phyloP scores from a whole-genome alignment of 1,140 invertebrate genomes.

The Campoletis sonorensis region DNA sequence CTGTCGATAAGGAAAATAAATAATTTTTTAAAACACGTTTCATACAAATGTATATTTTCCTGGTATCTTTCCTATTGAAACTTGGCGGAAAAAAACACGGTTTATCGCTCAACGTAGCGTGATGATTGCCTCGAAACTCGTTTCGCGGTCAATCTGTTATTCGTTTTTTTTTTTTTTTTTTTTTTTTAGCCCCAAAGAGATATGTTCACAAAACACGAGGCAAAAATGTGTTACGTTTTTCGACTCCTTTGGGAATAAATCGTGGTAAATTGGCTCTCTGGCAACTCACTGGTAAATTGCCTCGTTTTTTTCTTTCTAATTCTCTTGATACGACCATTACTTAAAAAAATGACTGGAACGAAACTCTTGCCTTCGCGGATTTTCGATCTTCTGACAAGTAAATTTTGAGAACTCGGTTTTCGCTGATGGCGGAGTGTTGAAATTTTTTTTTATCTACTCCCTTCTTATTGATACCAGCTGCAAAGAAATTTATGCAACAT shows the following conservation, averaged over 20 bases:
- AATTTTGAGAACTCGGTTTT: too few species aligned
- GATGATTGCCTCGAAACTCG: constrained; percentile 3
- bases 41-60: not conserved
- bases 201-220: not conserved
- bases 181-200: constrained; percentile 5
- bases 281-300: constrained; percentile 12
- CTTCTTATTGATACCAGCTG: not conserved
- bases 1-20: too few species aligned
- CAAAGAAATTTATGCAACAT: constrained; percentile 29
- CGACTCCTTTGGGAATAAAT: not conserved
- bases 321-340: too few species aligned
- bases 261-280: too few species aligned
- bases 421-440: too few species aligned
- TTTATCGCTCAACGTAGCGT: not conserved
- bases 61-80: not conserved
- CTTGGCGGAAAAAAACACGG: not conserved
- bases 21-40: too few species aligned
- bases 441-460: too few species aligned
- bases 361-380: too few species aligned
- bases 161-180: not conserved
- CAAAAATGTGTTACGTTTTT: constrained; percentile 1
- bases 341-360: too few species aligned
- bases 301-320: not conserved
- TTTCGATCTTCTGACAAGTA: too few species aligned
- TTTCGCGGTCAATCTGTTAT: constrained; percentile 11